Base-by-base conservation (phyloP, 92 coral and sea anemone species). In the Phymanthus crucifer region DNA sequence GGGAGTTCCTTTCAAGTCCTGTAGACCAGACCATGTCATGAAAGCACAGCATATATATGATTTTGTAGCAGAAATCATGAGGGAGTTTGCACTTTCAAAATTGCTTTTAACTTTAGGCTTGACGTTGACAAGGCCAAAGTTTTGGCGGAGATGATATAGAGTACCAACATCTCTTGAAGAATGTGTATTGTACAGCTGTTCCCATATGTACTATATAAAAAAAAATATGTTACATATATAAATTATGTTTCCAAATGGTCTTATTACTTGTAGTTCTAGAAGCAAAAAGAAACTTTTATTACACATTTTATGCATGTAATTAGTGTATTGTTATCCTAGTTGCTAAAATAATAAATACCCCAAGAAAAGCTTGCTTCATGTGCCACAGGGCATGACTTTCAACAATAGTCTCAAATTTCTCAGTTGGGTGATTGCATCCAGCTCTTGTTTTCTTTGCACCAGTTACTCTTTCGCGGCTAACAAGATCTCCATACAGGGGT, bases 161-260 rank as follows among this genome's bases (percentile, higher is more conserved):
- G 92, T 89, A 14, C 87, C 93, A 40, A 81, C 87, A 52, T 89
- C 93, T 72, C 89, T 31, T 11, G 87, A 75, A 7, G 93, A 76
- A 12, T 27, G 21, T 13, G 76, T 57, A 66, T 65, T 77, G 81
- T 76, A 89, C 21, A 85, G 54, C 58, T 84, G 80, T 67, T 88
- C 83, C 92, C 89, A 88, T 21, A 80, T 23, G 56, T 80, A 88
- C 89, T 88, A 66, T 14, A 72, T 23, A 46, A 27, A 1, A n/a
- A 77, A 65, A 34, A 54, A 66, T 43, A 70, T n/a, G n/a, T n/a
- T 31, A 40, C 64, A 78, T 14, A 72, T 11, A 75, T 56, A 17
- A 73, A 38, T 45, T 45, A 45, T 45, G n/a, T n/a, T n/a, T n/a
- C n/a, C n/a, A n/a, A n/a, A n/a, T n/a, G n/a, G n/a, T n/a, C n/a